Conservation (phyloP, 2,888 invertebrate species). For the Yponomeuta plumbellus region DNA sequence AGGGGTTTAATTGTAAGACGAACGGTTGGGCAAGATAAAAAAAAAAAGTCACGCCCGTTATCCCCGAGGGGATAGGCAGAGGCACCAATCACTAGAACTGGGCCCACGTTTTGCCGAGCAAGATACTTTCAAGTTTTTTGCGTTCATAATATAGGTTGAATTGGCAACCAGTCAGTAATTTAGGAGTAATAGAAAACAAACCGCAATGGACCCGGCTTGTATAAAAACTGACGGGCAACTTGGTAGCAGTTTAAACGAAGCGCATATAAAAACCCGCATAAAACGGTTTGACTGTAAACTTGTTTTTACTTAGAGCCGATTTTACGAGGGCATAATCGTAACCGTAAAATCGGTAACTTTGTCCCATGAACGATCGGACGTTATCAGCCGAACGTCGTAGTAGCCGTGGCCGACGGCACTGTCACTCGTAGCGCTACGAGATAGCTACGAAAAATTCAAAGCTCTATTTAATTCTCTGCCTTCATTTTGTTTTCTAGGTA, state of each 20-base stretch:
- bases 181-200: no score
- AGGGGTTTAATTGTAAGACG: no score
- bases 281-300: conserved; percentile 61
- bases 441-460: conserved; percentile 5
- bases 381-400: conserved; percentile 34
- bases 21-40: no score
- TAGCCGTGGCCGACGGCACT: conserved; percentile 13
- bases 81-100: no score
- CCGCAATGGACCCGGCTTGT: no score
- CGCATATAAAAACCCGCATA: conserved; percentile 30
- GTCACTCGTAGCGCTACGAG: conserved; percentile 12
- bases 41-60: no score
- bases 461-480: not conserved
- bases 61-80: no score
- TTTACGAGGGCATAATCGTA: conserved; percentile 57
- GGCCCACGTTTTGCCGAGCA: no score
- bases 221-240: not conserved
- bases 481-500: no score
- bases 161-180: no score
- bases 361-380: conserved; percentile 43
- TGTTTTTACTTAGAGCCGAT: conserved; percentile 66
- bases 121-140: no score
- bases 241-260: not conserved
- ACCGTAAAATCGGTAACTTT: conserved; percentile 65
- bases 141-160: no score